Base-by-base conservation (phyloP, 2,113 vertebrate species). In the Sinocyclocheilus anshuiensis region DNA sequence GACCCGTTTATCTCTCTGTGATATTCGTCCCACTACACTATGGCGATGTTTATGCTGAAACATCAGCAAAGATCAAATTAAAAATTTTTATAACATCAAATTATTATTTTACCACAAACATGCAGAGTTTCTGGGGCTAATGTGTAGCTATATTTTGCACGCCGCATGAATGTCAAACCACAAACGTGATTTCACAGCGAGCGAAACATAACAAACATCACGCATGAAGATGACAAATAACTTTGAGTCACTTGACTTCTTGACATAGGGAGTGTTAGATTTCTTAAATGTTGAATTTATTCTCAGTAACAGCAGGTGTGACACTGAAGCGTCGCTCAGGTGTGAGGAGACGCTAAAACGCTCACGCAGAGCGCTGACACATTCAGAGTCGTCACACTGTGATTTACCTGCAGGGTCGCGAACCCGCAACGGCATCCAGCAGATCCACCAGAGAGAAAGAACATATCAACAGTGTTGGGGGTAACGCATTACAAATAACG, bases 271-370 rank as follows among this genome's bases (percentile, higher is more conserved):
- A 26, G 16, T 2, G 9, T 16, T 22, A 10, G 15, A 16, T 81
- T 65, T 61, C 57, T 63, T 45, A 67, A 81, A 48, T 45, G 45
- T 39, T 29, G 16, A 45, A 67, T 81, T 16, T 45, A 9, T 67
- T 63, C 61, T 12, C 36, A 26, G 18, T 42, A 63, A 81, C 59
- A 48, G 79, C 39, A 67, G 79, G 79, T 67, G 79, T 67, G 79
- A 81, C 59, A 76, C 10, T 39, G 67, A 36, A 36, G 55, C 33
- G 1, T 61, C 59, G 39, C 59, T 81, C 59, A 29, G 59, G 79
- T 81, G 79, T 7, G 6, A 48, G 61, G 59, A 81, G 79, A 67
- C 0, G 59, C 36, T 48, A 29, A 81, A 63, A 11, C 39, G 5
- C 79, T 26, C 79, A 63, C n/a, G 4, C 59, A 42, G 79, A 63